phyloP scores from a whole-genome alignment of 1,140 invertebrate genomes.

The Melipona quadrifasciata region DNA sequence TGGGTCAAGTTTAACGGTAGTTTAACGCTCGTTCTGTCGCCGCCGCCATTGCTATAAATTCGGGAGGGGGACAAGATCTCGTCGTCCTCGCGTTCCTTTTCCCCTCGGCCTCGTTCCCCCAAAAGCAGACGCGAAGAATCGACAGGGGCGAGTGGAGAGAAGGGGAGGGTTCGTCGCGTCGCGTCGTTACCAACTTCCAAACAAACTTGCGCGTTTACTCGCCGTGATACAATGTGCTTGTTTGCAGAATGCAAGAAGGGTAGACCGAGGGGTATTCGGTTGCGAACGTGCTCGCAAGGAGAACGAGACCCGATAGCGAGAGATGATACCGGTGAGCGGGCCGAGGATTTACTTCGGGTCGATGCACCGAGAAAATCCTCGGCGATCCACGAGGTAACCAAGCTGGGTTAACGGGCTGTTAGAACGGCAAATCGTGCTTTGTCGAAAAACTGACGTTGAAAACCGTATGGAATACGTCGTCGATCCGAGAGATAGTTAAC shows the following conservation, averaged over 20 bases:
- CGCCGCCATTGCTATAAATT: not conserved
- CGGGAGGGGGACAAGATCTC: no score
- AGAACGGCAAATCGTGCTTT: no score
- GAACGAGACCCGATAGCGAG: not conserved
- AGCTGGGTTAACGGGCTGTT: not conserved
- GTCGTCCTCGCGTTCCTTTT: not conserved
- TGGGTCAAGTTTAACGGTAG: constrained; percentile 60
- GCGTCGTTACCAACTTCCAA: constrained; percentile 15
- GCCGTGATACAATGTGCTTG: not conserved
- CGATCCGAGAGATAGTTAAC: no score
- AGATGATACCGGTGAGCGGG: not conserved
- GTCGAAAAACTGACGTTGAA: no score
- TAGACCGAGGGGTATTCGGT: not conserved
- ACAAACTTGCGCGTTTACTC: constrained; percentile 15
- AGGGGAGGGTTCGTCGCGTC: no score
- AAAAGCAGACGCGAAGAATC: constrained; percentile 3
- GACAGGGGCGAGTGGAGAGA: no score
- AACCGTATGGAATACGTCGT: no score
- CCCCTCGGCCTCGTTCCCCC: not conserved
- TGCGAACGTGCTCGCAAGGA: not conserved
- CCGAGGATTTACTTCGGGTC: not conserved
- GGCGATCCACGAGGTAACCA: not conserved
- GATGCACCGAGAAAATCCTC: not conserved
- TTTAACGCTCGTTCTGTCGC: not conserved
- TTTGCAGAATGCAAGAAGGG: not conserved